Conservation (phyloP, 1,140 invertebrate species). For the Heliothis virescens region DNA sequence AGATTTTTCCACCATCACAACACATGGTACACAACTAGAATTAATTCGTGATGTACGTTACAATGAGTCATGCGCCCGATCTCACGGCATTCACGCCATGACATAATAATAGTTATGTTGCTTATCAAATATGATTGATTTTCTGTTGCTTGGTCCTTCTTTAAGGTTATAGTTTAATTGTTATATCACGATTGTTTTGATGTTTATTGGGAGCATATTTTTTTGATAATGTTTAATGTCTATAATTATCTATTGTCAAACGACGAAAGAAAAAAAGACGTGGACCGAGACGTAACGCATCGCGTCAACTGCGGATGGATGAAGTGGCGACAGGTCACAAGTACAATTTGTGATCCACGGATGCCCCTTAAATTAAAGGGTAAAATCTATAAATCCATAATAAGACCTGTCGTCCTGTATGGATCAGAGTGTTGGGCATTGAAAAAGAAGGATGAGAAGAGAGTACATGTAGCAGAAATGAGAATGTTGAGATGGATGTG, state of each 20-base stretch:
- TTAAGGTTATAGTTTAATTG: slow-evolving; percentile 30
- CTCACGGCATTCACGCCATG: slow-evolving; percentile 37
- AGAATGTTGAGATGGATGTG: too few species aligned
- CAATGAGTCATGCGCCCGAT: slow-evolving; percentile 44
- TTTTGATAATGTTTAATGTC: neutral
- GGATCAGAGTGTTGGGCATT: too few species aligned
- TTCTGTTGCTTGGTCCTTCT: slow-evolving; percentile 15
- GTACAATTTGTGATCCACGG: too few species aligned
- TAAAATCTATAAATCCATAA: too few species aligned
- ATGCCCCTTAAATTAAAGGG: too few species aligned
- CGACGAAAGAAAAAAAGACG: neutral
- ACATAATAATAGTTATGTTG: slow-evolving; percentile 47
- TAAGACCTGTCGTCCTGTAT: too few species aligned
- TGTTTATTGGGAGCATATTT: slow-evolving; percentile 1
- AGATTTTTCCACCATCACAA: slow-evolving; percentile 16
- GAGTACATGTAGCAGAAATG: too few species aligned
- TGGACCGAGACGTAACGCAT: too few species aligned
- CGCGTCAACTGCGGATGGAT: too few species aligned
- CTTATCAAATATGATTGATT: slow-evolving; percentile 49
- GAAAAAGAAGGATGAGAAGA: too few species aligned
- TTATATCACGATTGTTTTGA: slow-evolving; percentile 12
- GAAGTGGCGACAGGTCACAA: too few species aligned
- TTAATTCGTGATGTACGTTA: slow-evolving; percentile 36
- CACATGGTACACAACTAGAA: slow-evolving; percentile 10
- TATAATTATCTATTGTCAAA: neutral